Percentiles rank a stretch among this genome's conserved stretches.
Conservation (phyloP, 2,113 vertebrate genomes). For the Actenoides hombroni region DNA sequence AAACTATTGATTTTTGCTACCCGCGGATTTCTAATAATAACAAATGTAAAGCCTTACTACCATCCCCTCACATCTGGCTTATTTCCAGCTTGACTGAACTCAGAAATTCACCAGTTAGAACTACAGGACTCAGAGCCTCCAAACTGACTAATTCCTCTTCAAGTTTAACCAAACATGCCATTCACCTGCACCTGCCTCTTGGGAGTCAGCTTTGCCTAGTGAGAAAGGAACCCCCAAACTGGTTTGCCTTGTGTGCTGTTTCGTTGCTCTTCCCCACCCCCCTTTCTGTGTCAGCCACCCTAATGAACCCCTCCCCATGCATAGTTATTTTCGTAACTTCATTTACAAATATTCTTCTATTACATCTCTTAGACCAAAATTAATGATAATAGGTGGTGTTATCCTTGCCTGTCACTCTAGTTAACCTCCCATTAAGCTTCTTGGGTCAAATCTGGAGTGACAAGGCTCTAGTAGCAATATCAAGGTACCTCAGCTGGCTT, state of each 20-base stretch:
- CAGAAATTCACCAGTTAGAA: not conserved
- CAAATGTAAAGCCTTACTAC: not conserved
- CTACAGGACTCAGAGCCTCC: not conserved
- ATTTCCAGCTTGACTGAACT: slow-evolving; percentile 8
- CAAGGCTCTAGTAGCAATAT: not conserved
- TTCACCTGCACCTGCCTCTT: not conserved
- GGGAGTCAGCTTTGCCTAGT: not conserved
- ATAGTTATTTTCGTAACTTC: not conserved
- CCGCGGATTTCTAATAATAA: slow-evolving; percentile 41
- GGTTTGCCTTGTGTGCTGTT: not conserved
- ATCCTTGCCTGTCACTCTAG: not conserved
- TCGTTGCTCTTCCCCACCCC: not conserved
- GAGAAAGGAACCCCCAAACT: not conserved
- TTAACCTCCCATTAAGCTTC: not conserved
- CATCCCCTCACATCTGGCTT: not conserved
- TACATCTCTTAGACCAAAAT: not conserved
- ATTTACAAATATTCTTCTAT: not conserved
- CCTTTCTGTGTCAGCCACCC: not conserved
- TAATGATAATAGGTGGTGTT: not conserved
- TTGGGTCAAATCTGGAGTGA: not conserved
- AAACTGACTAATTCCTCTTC: not conserved
- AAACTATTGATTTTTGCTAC: slow-evolving; percentile 3
- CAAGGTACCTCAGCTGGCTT: not conserved
- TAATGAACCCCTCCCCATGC: not conserved
- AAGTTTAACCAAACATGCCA: not conserved